Conservation (phyloP, 2,797 vertebrate species). For the Macropus fuliginosus region DNA sequence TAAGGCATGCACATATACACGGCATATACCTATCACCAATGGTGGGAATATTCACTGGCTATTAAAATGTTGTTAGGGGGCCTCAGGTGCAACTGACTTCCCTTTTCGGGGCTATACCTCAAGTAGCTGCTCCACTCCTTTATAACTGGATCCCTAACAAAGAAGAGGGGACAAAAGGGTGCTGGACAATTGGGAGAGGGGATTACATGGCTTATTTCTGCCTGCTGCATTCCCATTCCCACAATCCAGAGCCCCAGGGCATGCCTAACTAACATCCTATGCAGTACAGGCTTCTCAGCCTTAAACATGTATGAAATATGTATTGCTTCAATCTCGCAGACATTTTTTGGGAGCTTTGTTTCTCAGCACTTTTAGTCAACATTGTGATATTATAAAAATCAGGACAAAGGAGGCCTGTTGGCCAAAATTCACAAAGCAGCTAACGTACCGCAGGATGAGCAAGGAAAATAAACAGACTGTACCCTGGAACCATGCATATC, state of each 20-base stretch:
- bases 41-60: not conserved
- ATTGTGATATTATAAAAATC: constrained; percentile 33
- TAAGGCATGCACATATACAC: not conserved
- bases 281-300: constrained; percentile 26
- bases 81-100: not conserved
- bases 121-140: not conserved
- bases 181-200: not conserved
- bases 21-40: not conserved
- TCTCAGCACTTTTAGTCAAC: constrained; percentile 63
- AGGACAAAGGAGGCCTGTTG: constrained; percentile 31
- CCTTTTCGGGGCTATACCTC: not conserved
- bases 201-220: not conserved
- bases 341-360: constrained; percentile 72
- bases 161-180: not conserved
- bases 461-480: not conserved
- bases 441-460: constrained; percentile 58
- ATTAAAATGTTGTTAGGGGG: not conserved
- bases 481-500: not conserved
- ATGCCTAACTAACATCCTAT: not conserved
- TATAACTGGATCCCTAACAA: not conserved
- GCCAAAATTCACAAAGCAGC: constrained; percentile 50
- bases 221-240: not conserved
- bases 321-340: constrained; percentile 72
- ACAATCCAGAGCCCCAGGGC: not conserved
- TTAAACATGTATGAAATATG: constrained; percentile 78